Percentiles rank a stretch among this genome's conserved stretches.
phyloP scores from a whole-genome alignment of 2,113 vertebrate species.

The Coptodon bakossiorum region DNA sequence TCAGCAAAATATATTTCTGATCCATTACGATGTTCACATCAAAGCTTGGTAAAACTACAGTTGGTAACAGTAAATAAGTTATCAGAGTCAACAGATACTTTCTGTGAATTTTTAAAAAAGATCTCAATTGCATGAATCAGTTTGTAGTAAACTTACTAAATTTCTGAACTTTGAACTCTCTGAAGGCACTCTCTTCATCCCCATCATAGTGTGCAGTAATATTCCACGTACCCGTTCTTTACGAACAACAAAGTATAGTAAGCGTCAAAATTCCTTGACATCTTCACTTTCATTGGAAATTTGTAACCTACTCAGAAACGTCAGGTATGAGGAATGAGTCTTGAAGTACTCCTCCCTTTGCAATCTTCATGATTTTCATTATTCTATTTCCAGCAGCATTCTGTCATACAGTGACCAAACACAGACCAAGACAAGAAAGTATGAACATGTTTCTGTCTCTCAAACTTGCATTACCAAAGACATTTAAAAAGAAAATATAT shows the following conservation, averaged over 20 bases:
- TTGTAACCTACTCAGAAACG: slow-evolving; percentile 64
- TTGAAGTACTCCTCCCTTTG: slow-evolving; percentile 29
- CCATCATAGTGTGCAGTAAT: slow-evolving; percentile 70
- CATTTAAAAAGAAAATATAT: not conserved
- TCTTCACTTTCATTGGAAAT: not conserved
- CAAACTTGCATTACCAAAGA: not conserved
- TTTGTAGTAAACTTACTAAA: slow-evolving; percentile 69
- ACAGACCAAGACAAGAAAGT: not conserved
- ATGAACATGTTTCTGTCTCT: not conserved
- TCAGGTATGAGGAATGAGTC: slow-evolving; percentile 70
- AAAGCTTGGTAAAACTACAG: slow-evolving; percentile 81
- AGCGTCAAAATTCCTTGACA: rapidly evolving
- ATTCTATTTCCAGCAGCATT: slow-evolving; percentile 74
- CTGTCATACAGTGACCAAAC: slow-evolving; percentile 38
- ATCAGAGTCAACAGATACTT: not conserved
- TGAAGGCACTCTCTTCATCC: slow-evolving; percentile 46
- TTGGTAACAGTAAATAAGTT: not conserved
- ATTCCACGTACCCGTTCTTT: slow-evolving; percentile 73
- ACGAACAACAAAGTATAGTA: not conserved
- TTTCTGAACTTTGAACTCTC: slow-evolving; percentile 78
- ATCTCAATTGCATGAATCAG: not conserved
- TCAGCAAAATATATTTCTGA: slow-evolving; percentile 62
- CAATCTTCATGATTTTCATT: not conserved
- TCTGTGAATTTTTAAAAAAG: not conserved
- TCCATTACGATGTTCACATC: slow-evolving; percentile 72